Conservation (phyloP, 2,888 invertebrate species). For the Gastrophysa polygoni region DNA sequence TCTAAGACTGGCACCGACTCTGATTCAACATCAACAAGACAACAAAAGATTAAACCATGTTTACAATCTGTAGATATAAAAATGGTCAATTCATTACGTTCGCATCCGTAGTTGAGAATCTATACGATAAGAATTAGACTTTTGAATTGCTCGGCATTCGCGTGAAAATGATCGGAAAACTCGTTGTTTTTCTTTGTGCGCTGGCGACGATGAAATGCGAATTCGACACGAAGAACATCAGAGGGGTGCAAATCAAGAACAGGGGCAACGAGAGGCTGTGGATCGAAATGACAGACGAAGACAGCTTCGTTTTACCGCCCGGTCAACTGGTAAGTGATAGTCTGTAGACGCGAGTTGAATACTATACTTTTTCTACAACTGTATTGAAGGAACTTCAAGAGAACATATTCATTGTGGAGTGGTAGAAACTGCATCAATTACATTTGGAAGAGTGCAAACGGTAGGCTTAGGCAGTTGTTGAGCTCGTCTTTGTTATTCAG, state of each 20-base stretch:
- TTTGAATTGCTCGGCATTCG: constrained; percentile 6
- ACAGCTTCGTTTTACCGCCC: constrained; percentile 29
- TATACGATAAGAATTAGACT: constrained; percentile 15
- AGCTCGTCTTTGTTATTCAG: too few species aligned
- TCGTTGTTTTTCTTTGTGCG: constrained; percentile 19
- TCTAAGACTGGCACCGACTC: background rate
- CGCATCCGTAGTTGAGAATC: constrained; percentile 23
- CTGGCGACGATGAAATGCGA: constrained; percentile 11
- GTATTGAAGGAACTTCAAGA: too few species aligned
- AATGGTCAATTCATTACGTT: constrained; percentile 28
- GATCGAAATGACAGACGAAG: constrained; percentile 35
- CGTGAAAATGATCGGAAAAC: constrained; percentile 18
- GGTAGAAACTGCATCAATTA: too few species aligned
- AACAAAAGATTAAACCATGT: constrained; percentile 36
- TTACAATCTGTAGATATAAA: constrained; percentile 32
- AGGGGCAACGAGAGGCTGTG: constrained; percentile 26
- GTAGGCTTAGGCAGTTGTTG: too few species aligned
- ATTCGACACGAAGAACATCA: constrained; percentile 20
- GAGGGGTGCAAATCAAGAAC: constrained; percentile 36
- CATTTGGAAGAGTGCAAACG: too few species aligned
- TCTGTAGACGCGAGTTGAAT: too few species aligned
- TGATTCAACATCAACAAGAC: constrained; percentile 22
- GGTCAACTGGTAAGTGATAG: constrained; percentile 34
- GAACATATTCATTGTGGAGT: too few species aligned
- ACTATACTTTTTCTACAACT: too few species aligned